phyloP scores from a whole-genome alignment of 92 coral and sea anemone species.

The Umimayanthus kanabou region DNA sequence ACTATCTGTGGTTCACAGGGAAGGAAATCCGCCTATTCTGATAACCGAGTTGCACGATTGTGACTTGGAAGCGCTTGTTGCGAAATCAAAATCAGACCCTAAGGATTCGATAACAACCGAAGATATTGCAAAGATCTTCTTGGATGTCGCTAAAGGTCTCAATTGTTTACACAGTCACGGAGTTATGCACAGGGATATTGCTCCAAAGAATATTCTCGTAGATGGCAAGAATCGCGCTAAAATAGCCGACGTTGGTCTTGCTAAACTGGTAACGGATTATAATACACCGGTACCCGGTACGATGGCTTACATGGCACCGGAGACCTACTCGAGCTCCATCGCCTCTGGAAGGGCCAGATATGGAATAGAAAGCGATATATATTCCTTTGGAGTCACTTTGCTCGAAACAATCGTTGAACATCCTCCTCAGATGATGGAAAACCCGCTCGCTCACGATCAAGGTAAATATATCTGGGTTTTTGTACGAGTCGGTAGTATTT shows the following conservation, averaged over 20 bases:
- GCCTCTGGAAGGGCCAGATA: conserved; percentile 18
- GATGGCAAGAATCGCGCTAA: conserved; percentile 51
- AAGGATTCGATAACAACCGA: conserved; percentile 24
- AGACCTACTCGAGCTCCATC: conserved; percentile 28
- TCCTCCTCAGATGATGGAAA: conserved; percentile 30
- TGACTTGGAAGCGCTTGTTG: conserved; percentile 46
- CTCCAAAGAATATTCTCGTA: conserved; percentile 61
- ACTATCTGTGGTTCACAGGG: conserved; percentile 28
- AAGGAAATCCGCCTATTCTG: conserved; percentile 50
- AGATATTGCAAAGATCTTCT: conserved; percentile 51
- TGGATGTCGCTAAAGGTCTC: conserved; percentile 59
- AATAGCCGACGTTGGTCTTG: conserved; percentile 64
- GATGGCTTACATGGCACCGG: conserved; percentile 64
- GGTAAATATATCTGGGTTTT: conserved; percentile 28
- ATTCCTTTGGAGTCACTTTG: conserved; percentile 62
- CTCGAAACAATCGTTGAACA: conserved; percentile 51
- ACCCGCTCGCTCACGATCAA: conserved; percentile 54
- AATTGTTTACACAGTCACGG: conserved; percentile 45
- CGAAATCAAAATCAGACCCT: conserved; percentile 25
- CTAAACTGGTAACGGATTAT: conserved; percentile 37
- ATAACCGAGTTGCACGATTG: conserved; percentile 63
- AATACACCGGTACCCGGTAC: conserved; percentile 67
- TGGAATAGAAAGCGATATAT: conserved; percentile 63
- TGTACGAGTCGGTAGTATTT: too few relatives aligned
- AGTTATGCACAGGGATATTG: conserved; percentile 59